Percentiles rank a stretch among this genome's conserved stretches.
These are phyloP conservation scores for Erpornis zantholeuca DNA, from an alignment of 2,113 vertebrate species.

Conservation along the genomic window DNA sequence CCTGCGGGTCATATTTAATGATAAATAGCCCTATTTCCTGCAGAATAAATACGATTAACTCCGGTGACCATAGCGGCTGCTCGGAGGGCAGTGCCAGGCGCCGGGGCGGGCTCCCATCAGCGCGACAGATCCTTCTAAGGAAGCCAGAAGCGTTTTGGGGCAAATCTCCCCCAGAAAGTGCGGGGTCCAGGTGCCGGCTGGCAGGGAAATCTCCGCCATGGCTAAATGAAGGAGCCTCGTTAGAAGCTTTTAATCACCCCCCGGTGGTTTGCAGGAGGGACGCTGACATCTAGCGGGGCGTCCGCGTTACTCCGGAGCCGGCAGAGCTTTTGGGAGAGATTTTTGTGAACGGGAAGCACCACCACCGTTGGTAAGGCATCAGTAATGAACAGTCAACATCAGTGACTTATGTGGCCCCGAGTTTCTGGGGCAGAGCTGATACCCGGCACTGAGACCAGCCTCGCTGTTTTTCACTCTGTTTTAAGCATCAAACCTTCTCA, in stretches of 20 bases:
- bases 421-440: background rate
- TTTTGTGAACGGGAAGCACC: background rate
- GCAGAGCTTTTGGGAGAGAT: background rate
- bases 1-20: background rate
- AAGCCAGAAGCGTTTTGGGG: background rate
- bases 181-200: background rate
- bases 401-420: fast-evolving
- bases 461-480: background rate
- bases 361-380: fast-evolving
- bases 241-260: background rate
- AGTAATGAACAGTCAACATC: fast-evolving
- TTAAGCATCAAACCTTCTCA: background rate
- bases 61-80: fast-evolving
- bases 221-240: background rate
- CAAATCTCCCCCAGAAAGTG: background rate
- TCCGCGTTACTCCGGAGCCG: background rate
- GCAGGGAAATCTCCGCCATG: background rate
- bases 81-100: fast-evolving
- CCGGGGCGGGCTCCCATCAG: background rate
- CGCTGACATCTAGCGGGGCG: conserved; percentile 51
- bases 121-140: fast-evolving
- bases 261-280: background rate
- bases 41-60: background rate
- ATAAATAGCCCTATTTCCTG: background rate
- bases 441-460: background rate